Evolutionary conservation across 2,797 vertebrate genomes (phyloP).

Genomic region (Hoplostethus atlanticus): DNA sequence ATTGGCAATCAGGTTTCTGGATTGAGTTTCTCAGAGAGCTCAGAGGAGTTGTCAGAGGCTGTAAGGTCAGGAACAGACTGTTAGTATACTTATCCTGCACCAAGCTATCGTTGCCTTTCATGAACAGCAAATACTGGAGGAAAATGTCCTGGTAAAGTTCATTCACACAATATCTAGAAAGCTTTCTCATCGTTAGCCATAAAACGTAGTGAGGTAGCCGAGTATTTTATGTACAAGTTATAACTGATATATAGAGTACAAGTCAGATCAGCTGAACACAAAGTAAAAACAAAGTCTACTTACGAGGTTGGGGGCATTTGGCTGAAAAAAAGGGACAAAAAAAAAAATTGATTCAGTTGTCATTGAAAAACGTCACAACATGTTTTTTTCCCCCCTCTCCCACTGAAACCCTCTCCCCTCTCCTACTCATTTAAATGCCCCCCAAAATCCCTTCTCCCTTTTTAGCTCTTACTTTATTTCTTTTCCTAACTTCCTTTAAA

Average conservation of each 20-base stretch:
- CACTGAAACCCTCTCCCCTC: not conserved
- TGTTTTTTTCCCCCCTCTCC: not conserved
- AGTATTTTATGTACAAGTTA: too few species aligned
- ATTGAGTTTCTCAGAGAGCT: slow-evolving; percentile 12
- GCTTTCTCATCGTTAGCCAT: too few species aligned
- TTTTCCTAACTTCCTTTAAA: not conserved
- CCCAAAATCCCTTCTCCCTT: too few species aligned
- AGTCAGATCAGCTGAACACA: not conserved
- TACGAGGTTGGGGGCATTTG: not conserved
- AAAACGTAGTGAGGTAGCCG: too few species aligned
- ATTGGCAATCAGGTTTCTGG: not conserved
- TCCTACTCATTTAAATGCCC: not conserved
- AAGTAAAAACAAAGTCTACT: too few species aligned
- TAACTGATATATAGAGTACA: not conserved
- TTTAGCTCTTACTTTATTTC: not conserved
- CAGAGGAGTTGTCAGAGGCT: too few species aligned
- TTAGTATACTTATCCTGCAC: not conserved
- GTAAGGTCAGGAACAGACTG: slow-evolving; percentile 17
- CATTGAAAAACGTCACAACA: not conserved
- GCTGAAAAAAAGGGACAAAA: slow-evolving; percentile 7
- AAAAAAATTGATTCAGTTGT: not conserved
- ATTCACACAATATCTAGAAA: too few species aligned
- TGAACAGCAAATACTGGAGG: not conserved
- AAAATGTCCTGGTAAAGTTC: too few species aligned
- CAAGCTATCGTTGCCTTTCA: not conserved